Evolutionary conservation across 2,113 vertebrate species (phyloP).

Genomic region (Apodemus sylvaticus): DNA sequence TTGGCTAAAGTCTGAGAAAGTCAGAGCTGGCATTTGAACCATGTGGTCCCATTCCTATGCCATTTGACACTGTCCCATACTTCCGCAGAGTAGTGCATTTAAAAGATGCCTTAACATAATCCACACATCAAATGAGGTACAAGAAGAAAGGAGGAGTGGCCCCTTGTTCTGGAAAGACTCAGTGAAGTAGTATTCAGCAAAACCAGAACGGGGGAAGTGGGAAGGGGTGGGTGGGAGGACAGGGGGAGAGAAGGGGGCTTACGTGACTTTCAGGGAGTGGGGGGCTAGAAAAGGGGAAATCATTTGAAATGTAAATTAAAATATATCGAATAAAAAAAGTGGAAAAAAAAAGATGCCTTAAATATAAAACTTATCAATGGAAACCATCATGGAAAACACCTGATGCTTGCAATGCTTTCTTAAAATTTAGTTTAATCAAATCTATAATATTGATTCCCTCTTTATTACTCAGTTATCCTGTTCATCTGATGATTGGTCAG

Average conservation of each 20-base stretch:
- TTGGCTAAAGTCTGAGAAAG: background rate
- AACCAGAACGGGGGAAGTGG: no score
- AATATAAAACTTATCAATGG: background rate
- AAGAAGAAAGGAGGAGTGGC: no score
- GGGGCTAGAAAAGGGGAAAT: no score
- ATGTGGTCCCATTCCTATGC: no score
- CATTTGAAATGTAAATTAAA: no score
- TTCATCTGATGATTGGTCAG: background rate
- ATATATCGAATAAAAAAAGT: no score
- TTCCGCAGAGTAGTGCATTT: background rate
- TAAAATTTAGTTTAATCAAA: background rate
- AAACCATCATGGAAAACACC: background rate
- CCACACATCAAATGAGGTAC: no score
- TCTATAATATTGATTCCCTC: background rate
- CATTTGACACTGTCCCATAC: rapidly evolving
- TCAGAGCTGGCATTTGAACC: background rate
- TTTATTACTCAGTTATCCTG: background rate
- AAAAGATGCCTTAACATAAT: background rate
- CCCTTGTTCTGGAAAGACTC: no score
- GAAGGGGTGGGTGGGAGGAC: no score
- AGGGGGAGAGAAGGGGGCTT: no score
- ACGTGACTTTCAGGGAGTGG: no score
- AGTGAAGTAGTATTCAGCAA: no score
- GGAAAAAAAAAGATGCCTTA: background rate
- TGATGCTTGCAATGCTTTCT: background rate